phyloP scores from a whole-genome alignment of 2,113 vertebrate species.

The Bambusicola thoracicus region DNA sequence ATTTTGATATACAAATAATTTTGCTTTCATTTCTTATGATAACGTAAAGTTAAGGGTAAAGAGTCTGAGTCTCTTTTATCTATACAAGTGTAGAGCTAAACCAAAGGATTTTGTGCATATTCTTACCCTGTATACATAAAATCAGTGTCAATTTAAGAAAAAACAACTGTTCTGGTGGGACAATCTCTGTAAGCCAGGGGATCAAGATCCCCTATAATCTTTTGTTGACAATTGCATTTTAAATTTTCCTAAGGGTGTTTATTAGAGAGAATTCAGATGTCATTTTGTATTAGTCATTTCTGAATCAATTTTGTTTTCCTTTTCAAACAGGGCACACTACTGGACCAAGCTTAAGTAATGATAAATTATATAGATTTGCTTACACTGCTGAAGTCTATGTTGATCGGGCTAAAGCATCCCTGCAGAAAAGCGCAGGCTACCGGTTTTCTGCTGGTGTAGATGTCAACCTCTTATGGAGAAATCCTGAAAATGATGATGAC shows the following conservation, averaged over 20 bases:
- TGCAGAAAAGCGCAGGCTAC: conserved; percentile 83
- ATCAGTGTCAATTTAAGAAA: not conserved
- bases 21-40: not conserved
- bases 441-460: conserved; percentile 86
- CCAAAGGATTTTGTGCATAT: not conserved
- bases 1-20: not conserved
- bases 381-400: conserved; percentile 89
- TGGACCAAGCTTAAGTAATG: conserved; percentile 90
- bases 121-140: not conserved
- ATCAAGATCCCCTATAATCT: not conserved
- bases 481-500: conserved; percentile 87
- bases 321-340: conserved; percentile 84
- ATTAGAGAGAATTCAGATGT: not conserved
- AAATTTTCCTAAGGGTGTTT: not conserved
- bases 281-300: not conserved
- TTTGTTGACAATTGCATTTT: not conserved
- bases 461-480: conserved; percentile 89
- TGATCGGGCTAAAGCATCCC: conserved; percentile 78
- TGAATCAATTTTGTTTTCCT: not conserved
- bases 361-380: conserved; percentile 89
- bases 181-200: not conserved
- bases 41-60: not conserved
- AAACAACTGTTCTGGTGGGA: not conserved
- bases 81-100: not conserved
- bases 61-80: not conserved